Evolutionary conservation across 2,888 invertebrate genomes (phyloP), one percentile per base, ranked within the genome.

Genomic region (Lepidochitona cinerea): DNA sequence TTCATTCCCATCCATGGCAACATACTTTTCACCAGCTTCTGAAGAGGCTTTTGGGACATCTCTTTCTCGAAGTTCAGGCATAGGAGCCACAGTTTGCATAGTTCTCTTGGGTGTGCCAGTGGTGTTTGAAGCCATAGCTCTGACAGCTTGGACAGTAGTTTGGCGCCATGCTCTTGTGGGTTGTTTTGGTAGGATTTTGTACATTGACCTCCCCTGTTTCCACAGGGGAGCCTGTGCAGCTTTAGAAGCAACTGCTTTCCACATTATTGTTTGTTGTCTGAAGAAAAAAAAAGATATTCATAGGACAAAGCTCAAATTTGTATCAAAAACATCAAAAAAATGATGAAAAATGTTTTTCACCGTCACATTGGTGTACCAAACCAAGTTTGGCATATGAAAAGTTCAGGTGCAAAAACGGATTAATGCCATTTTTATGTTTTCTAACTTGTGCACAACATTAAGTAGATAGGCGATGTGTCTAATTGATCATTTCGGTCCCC

Each of bases 1-100:
- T 49, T 79, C 77, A 64, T 78, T 78, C 18, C 79, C 79, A 54
- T 70, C 70, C 54, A 70, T 54, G 14, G 54, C 54, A 14, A 36
- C 33, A 35, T 70, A 70, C 32, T 52, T 37, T 37, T 35, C 66
- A 23, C 12, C 35, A 2, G 33, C 5, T n/a, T 66, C 26, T 14
- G 66, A 36, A 18, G n/a, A n/a, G 14, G 36, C 18, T 33, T 36
- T 37, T 4, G 66, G 35, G 36, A n/a, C n/a, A 14, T 32, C 37
- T 72, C 73, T n/a, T 73, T 75, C 70, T 73, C 73, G 37, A 74
- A 69, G 68, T 18, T 37, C 33, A 53, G 64, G 49, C 54, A 72
- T 18, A 1, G 68, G 59, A n/a, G 66, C 35, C 26, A 59, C 64
- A 23, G 66, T 66, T 14, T 66, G 66, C 66, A 66, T 66, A 14